These are phyloP conservation scores for Rhopilema esculentum DNA, from an alignment of 30 jellyfish, hydroid and myxozoan species.

Conservation along the genomic window DNA sequence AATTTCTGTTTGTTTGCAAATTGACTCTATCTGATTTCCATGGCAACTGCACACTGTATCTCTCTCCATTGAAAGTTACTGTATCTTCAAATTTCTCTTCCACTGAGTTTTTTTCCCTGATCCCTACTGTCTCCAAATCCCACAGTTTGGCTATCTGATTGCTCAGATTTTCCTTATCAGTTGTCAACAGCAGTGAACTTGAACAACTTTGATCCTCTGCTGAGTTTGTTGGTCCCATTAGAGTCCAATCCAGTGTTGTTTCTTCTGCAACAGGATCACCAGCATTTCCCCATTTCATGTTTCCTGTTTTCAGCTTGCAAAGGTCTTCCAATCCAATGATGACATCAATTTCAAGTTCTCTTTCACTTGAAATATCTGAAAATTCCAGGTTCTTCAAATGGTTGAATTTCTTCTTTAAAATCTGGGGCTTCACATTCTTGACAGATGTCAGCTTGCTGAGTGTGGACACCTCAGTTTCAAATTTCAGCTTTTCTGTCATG, in stretches of 20 bases:
- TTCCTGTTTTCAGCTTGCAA: slow-evolving; percentile 20
- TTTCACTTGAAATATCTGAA: not conserved
- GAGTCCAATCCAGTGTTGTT: slow-evolving; percentile 46
- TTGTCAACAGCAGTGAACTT: slow-evolving; percentile 13
- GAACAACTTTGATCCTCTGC: slow-evolving; percentile 1
- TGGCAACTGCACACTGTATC: not conserved
- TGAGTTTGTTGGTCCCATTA: slow-evolving; percentile 39
- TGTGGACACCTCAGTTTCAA: not conserved
- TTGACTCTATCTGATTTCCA: not conserved
- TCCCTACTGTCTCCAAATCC: slow-evolving; percentile 61
- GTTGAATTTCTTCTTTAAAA: slow-evolving; percentile 4
- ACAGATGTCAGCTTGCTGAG: slow-evolving; percentile 22
- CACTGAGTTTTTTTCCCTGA: not conserved
- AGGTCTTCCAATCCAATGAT: not conserved
- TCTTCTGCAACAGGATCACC: slow-evolving; percentile 45
- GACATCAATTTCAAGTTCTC: not conserved
- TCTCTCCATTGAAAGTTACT: not conserved
- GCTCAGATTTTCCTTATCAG: not conserved
- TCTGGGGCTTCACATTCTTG: slow-evolving; percentile 27
- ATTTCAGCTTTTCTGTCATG: not conserved
- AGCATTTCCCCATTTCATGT: slow-evolving; percentile 12
- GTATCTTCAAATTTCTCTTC: not conserved
- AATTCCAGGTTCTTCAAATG: slow-evolving; percentile 16
- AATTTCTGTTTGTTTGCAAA: not conserved
- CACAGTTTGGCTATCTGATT: slow-evolving; percentile 5